A percentile compares a stretch with the other conserved stretches of the same genome.
Conservation (phyloP, 2,888 invertebrate species). For the Noctua comes region DNA sequence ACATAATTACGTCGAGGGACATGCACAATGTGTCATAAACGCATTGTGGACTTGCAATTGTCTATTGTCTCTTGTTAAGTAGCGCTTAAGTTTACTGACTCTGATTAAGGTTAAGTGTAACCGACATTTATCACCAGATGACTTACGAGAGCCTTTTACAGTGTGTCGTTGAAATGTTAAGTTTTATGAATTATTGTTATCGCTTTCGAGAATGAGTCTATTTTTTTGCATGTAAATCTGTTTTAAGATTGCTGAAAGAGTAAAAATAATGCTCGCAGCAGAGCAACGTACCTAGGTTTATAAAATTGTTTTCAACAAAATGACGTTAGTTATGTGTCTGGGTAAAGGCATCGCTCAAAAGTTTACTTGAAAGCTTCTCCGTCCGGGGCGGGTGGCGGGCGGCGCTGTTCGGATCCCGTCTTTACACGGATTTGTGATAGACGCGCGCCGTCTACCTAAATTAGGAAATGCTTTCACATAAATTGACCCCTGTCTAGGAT, state of each 20-base stretch:
- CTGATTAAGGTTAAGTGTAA: conserved; percentile 56
- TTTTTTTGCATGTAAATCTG: not conserved
- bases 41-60: conserved; percentile 48
- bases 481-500: conserved; percentile 54
- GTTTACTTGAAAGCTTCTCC: conserved; percentile 19
- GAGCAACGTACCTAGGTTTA: too few relatives aligned
- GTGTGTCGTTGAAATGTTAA: conserved; percentile 26
- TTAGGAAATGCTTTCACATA: conserved; percentile 61
- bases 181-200: conserved; percentile 7
- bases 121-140: conserved; percentile 41
- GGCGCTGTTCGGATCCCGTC: conserved; percentile 30
- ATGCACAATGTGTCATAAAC: conserved; percentile 60
- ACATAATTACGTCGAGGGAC: conserved; percentile 36
- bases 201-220: not conserved
- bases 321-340: conserved; percentile 7
- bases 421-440: conserved; percentile 44
- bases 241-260: not conserved
- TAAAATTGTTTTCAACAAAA: conserved; percentile 20
- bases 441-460: conserved; percentile 43
- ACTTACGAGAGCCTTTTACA: conserved; percentile 20
- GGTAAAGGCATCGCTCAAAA: conserved; percentile 9
- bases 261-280: not conserved
- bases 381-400: not conserved
- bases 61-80: conserved; percentile 62
- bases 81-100: conserved; percentile 47